Percentiles rank a stretch among this genome's conserved stretches.
These are phyloP conservation scores for Ricordea florida DNA, from an alignment of 92 coral and sea anemone species.

Conservation along the genomic window DNA sequence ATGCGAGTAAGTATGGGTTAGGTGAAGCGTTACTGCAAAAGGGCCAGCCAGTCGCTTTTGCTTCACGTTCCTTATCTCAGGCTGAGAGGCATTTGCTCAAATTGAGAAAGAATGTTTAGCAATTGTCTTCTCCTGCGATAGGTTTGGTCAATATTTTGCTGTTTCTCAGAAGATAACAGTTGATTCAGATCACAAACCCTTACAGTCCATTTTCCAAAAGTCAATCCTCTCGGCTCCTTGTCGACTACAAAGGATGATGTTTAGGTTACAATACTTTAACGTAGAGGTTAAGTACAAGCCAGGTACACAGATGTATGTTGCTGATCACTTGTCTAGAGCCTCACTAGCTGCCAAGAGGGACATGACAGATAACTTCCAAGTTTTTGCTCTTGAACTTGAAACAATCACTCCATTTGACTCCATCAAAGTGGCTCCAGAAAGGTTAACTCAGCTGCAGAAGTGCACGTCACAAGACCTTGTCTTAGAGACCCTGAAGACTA, in stretches of 20 bases:
- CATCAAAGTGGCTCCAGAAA: slow-evolving; percentile 10
- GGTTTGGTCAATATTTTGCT: too few species aligned
- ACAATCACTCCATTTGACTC: slow-evolving; percentile 34
- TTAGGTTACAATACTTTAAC: too few species aligned
- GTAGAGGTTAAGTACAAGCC: background rate
- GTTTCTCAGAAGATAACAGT: too few species aligned
- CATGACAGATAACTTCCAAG: background rate
- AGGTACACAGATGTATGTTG: background rate
- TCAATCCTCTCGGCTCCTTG: background rate
- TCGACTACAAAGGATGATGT: background rate
- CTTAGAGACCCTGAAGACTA: slow-evolving; percentile 41
- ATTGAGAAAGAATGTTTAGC: too few species aligned
- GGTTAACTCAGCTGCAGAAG: slow-evolving; percentile 40
- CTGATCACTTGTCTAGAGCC: background rate
- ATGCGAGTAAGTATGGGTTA: slow-evolving; percentile 31
- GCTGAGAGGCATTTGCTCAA: background rate
- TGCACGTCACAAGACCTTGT: slow-evolving; percentile 28
- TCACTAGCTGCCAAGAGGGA: background rate
- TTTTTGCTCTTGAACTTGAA: slow-evolving; percentile 47
- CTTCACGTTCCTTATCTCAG: background rate
- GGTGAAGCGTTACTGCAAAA: slow-evolving; percentile 28
- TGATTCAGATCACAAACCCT: background rate
- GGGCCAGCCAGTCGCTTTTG: slow-evolving; percentile 39
- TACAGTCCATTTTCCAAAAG: too few species aligned
- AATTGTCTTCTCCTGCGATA: too few species aligned